Base-by-base conservation (phyloP, 1,140 invertebrate species). In the Leptinotarsa lineolata region DNA sequence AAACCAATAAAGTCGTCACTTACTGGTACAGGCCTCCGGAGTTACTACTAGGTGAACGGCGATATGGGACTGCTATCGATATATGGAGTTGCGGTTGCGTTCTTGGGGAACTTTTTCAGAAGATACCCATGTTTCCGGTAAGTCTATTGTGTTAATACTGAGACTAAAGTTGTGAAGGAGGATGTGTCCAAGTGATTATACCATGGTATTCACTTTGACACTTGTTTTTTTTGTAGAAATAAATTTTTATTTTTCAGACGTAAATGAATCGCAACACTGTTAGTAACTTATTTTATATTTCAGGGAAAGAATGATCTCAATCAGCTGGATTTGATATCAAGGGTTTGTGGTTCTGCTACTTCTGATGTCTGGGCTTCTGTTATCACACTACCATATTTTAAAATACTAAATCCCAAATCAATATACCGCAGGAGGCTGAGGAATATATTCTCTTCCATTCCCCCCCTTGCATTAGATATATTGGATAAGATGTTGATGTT, bases 41-140 rank as follows among this genome's bases (percentile, higher is more conserved):
- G 74, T 73, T 99, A 67, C 86, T 99, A 54, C 86, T 99, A 1
- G 98, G 98, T 6, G 97, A 99, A 85, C 97, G 99, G 86, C 89
- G 97, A 68, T 99, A 99, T 85, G 97, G 97, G 1, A 96, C 98
- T 11, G 93, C 97, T 0, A 97, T 99, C 78, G 98, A 99, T 87
- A 95, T 99, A 16, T 99, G 98, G 98, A 99, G 97, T 82, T 98
- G 97, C 85, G 98, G 98, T 24, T 99, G 98, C 84, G 99, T 99
- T 81, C 88, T 99, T 39, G 98, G 97, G 2, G 98, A 99, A 88
- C 87, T 99, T 44, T 99, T 99, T 85, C 90, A 92, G 3, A 98
- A 97, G 82, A 95, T 96, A 81, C 97, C 98, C 8, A 89, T 99
- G 30, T 99, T 99, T 85, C 95, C 94, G 87, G 92, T 93, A 86